Evolutionary conservation across 1,140 invertebrate genomes (phyloP).

Genomic region (Papilio polyxenes): DNA sequence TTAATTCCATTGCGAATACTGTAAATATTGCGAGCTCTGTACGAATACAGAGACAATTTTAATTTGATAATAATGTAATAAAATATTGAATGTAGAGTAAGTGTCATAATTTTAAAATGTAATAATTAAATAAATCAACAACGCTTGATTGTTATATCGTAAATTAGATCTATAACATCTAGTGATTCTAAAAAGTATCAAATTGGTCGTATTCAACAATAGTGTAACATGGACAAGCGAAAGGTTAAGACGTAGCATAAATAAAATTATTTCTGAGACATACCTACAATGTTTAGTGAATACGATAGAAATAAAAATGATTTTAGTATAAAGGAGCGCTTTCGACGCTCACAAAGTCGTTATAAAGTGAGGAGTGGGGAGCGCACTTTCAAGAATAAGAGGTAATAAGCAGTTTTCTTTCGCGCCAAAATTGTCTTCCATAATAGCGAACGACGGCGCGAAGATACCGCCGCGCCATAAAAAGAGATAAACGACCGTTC

Average conservation of each 20-base stretch:
- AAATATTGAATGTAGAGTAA: no score
- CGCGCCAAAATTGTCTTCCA: conserved; percentile 80
- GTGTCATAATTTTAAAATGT: no score
- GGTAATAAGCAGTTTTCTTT: conserved; percentile 81
- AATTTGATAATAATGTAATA: no score
- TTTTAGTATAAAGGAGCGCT: conserved; percentile 32
- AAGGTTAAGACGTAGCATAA: background rate
- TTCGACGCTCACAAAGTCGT: conserved; percentile 51
- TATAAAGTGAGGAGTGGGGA: conserved; percentile 65
- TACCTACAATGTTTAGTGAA: background rate
- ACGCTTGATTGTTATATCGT: no score
- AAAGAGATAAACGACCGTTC: conserved; percentile 80
- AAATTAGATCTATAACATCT: no score
- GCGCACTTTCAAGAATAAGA: conserved; percentile 74
- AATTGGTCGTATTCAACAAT: no score
- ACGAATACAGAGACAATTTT: no score
- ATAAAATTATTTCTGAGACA: background rate
- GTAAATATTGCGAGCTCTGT: no score
- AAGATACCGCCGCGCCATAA: conserved; percentile 78
- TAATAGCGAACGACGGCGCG: conserved; percentile 73
- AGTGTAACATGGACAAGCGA: background rate
- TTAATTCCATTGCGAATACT: background rate
- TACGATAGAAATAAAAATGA: background rate
- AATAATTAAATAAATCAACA: no score
- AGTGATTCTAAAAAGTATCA: no score